A percentile compares a stretch with the other conserved stretches of the same genome.
Conservation (phyloP, 2,797 vertebrate species). For the Rhynchotus rufescens region DNA sequence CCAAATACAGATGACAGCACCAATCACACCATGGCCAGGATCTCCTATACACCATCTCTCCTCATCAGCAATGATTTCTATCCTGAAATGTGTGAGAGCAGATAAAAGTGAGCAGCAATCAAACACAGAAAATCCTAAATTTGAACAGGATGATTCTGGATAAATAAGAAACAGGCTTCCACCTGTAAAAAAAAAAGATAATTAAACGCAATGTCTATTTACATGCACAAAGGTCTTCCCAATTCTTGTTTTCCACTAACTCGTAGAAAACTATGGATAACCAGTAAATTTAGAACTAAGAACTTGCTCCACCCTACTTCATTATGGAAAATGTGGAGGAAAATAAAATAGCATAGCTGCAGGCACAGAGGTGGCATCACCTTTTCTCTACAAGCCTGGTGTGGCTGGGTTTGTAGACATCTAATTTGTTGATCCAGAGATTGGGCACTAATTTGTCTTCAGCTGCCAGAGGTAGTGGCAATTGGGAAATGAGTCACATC, state of each 20-base stretch:
- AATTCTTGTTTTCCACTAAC: not conserved
- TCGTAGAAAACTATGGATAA: not conserved
- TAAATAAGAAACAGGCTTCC: constrained; percentile 56
- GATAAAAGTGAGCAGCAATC: constrained; percentile 23
- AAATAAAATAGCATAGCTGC: not conserved
- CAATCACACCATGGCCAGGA: not conserved
- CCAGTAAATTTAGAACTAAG: not conserved
- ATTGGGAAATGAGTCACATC: constrained; percentile 36
- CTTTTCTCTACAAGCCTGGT: not conserved
- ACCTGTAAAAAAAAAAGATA: not conserved
- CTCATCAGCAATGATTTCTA: not conserved
- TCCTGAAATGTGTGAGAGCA: constrained; percentile 20
- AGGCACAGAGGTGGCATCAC: not conserved
- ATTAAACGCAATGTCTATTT: not conserved
- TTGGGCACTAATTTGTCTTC: not conserved
- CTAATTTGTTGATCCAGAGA: not conserved
- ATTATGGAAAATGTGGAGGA: not conserved
- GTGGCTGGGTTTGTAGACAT: not conserved
- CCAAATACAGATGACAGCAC: constrained; percentile 21
- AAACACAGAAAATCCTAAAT: constrained; percentile 47
- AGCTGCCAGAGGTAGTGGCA: not conserved
- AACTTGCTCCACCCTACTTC: not conserved
- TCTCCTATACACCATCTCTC: not conserved
- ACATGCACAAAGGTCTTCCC: not conserved
- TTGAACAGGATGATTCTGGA: constrained; percentile 53